Evolutionary conservation across 2,113 vertebrate species (phyloP).

Genomic region (Donacobius atricapilla): DNA sequence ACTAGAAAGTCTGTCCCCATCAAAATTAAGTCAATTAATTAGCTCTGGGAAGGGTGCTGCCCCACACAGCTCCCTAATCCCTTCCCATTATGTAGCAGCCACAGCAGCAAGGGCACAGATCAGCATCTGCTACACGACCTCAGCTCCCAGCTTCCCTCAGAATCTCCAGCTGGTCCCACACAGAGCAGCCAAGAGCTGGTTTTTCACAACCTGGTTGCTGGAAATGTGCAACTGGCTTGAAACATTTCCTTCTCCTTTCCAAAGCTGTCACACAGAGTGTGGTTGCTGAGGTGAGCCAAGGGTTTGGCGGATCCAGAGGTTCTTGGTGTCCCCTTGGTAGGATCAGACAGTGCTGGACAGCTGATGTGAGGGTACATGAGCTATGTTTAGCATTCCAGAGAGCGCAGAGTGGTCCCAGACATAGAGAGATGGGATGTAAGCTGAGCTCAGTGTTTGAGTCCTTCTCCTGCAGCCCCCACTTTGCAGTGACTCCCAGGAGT

Average conservation of each 20-base stretch:
- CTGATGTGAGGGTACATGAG: background rate
- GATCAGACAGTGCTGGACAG: background rate
- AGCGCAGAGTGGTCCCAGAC: background rate
- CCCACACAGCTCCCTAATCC: background rate
- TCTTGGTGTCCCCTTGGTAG: background rate
- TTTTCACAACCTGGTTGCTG: background rate
- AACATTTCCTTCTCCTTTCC: background rate
- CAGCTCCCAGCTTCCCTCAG: background rate
- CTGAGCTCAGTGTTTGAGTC: background rate
- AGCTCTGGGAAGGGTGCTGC: background rate
- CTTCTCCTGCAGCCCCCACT: rapidly evolving
- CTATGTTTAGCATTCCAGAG: background rate
- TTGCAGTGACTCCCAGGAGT: too few species aligned
- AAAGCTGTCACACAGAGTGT: background rate
- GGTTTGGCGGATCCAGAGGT: background rate
- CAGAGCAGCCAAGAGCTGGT: background rate
- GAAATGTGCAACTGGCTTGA: background rate
- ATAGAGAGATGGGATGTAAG: background rate
- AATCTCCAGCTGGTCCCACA: background rate
- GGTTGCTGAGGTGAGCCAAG: background rate
- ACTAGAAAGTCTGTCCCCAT: background rate
- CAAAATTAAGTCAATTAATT: background rate
- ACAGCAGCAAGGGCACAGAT: background rate
- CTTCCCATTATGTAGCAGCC: background rate
- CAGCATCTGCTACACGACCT: background rate